Evolutionary conservation across 2,888 invertebrate species (phyloP).

Genomic region (Bruchidius siliquastri): DNA sequence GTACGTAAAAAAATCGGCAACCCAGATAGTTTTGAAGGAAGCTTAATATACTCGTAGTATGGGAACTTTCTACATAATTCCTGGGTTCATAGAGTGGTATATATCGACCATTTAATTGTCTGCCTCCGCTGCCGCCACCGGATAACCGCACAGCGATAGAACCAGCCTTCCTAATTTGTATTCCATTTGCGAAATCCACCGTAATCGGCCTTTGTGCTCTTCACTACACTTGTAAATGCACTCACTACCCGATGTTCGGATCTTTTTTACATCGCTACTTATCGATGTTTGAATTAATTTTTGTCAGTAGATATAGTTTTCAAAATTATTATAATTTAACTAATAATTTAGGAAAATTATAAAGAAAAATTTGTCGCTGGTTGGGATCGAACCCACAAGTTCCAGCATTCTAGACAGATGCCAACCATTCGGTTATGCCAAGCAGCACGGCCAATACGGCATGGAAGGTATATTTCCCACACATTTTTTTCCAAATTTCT

Average conservation of each 20-base stretch:
- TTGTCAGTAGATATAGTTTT: background rate
- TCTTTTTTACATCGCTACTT: background rate
- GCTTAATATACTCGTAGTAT: background rate
- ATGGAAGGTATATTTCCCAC: too few species aligned
- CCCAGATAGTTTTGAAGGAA: background rate
- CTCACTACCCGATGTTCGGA: background rate
- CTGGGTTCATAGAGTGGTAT: background rate
- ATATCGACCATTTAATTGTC: background rate
- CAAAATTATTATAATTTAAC: background rate
- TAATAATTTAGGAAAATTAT: too few species aligned
- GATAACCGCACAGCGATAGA: background rate
- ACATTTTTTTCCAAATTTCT: too few species aligned
- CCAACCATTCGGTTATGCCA: too few species aligned
- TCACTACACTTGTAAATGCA: background rate
- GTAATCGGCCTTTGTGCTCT: background rate
- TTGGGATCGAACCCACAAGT: too few species aligned
- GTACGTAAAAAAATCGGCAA: background rate
- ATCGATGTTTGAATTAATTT: background rate
- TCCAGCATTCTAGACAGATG: too few species aligned
- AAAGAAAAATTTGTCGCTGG: too few species aligned
- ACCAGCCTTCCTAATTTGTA: background rate
- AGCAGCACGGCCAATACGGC: too few species aligned
- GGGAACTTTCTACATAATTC: background rate
- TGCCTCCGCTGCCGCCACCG: background rate
- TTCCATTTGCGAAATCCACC: background rate